Conservation (phyloP, 2,113 vertebrate genomes). For the Zeus faber region DNA sequence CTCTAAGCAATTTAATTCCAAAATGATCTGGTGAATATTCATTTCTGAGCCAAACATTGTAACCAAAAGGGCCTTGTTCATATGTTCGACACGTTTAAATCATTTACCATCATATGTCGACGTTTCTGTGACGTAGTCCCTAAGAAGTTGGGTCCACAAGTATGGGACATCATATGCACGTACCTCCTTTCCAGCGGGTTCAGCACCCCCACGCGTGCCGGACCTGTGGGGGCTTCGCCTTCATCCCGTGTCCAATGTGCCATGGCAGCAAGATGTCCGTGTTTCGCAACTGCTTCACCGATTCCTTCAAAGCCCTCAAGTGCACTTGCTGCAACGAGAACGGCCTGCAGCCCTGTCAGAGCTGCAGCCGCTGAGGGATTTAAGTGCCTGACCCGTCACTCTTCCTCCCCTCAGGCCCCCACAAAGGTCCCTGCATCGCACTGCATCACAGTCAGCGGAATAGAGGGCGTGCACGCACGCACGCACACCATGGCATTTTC, state of each 20-base stretch:
- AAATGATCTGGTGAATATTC: no score
- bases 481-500: constrained; percentile 6
- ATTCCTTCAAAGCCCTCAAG: constrained; percentile 97
- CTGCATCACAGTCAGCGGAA: no score
- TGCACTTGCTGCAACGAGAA: constrained; percentile 98
- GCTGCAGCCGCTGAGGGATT: constrained; percentile 76
- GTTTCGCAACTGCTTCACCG: constrained; percentile 97
- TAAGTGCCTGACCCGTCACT: constrained; percentile 57
- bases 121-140: no score
- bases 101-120: no score
- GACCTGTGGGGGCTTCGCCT: constrained; percentile 92
- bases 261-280: constrained; percentile 99
- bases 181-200: constrained; percentile 78
- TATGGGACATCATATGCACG: neutral
- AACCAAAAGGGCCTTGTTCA: no score
- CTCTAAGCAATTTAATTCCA: no score
- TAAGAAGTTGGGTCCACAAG: no score
- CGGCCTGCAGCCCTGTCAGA: constrained; percentile 88
- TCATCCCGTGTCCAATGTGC: constrained; percentile 93
- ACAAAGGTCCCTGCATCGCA: constrained; percentile 28
- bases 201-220: constrained; percentile 89
- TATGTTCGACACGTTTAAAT: no score
- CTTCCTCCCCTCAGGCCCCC: constrained; percentile 8
- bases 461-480: neutral
- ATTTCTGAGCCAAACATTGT: no score